Conservation (phyloP, 2,888 invertebrate genomes). For the Drosophila picticornis region DNA sequence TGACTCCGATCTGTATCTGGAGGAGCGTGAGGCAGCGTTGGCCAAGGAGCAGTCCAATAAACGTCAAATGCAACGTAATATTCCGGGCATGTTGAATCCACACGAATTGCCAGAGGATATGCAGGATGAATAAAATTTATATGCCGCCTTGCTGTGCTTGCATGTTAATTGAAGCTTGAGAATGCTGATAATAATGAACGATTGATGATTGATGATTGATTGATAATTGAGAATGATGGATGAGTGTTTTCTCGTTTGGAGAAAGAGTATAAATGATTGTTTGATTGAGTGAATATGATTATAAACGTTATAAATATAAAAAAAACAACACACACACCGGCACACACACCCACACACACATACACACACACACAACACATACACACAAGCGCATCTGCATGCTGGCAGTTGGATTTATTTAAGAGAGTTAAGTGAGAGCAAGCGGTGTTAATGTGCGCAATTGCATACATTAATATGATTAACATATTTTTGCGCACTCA, state of each 20-base stretch:
- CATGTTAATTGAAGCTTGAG: constrained; percentile 67
- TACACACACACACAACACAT: constrained; percentile 26
- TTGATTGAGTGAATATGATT: constrained; percentile 79
- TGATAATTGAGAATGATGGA: constrained; percentile 59
- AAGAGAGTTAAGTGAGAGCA: constrained; percentile 37
- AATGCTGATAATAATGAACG: constrained; percentile 62
- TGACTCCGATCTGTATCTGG: constrained; percentile 98
- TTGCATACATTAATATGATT: constrained; percentile 77
- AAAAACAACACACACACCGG: constrained; percentile 48
- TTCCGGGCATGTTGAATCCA: constrained; percentile 98
- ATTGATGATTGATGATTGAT: constrained; percentile 52
- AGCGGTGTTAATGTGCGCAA: constrained; percentile 53
- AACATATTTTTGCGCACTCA: constrained; percentile 73
- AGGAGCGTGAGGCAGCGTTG: constrained; percentile 96
- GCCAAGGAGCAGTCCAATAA: constrained; percentile 97
- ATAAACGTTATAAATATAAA: constrained; percentile 79
- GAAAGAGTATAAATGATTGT: constrained; percentile 78
- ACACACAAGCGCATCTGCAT: constrained; percentile 32
- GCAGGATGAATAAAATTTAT: constrained; percentile 90
- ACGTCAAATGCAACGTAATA: constrained; percentile 95
- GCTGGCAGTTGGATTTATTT: constrained; percentile 55
- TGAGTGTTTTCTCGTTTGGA: constrained; percentile 72
- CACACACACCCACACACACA: constrained; percentile 24
- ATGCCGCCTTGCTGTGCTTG: constrained; percentile 43
- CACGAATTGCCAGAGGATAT: constrained; percentile 98